Percentiles rank a stretch among this genome's conserved stretches.
phyloP scores from a whole-genome alignment of 2,888 invertebrate species.

The Neuroscelio doddi region DNA sequence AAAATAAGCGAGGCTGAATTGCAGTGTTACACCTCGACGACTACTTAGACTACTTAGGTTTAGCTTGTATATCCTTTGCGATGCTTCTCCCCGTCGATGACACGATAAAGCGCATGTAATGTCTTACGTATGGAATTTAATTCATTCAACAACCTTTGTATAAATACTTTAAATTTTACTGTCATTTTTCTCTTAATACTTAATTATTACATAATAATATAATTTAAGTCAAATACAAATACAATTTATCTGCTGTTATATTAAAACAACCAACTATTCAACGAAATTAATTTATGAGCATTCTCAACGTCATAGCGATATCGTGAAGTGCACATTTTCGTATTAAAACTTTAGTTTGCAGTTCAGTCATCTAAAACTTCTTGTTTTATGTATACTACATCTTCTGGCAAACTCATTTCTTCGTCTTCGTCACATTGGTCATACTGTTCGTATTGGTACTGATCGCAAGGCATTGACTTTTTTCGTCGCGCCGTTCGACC shows the following conservation, averaged over 20 bases:
- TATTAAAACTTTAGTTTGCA: too few relatives aligned
- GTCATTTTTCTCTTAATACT: too few relatives aligned
- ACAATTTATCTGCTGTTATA: too few relatives aligned
- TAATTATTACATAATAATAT: too few relatives aligned
- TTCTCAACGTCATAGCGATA: too few relatives aligned
- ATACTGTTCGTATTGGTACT: conserved; percentile 4
- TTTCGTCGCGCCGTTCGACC: conserved; percentile 40
- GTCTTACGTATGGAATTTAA: conserved; percentile 17
- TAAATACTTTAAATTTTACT: not conserved
- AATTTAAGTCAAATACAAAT: too few relatives aligned
- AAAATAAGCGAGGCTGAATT: conserved; percentile 12
- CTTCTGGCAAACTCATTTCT: conserved; percentile 30
- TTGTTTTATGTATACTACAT: conserved; percentile 36
- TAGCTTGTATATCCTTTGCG: conserved; percentile 29
- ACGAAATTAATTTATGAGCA: too few relatives aligned
- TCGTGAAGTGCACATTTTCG: too few relatives aligned
- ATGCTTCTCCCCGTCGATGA: conserved; percentile 14
- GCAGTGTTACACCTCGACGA: conserved; percentile 33
- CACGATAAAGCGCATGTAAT: conserved; percentile 30
- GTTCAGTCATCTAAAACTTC: too few relatives aligned
- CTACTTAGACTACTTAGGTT: conserved; percentile 28
- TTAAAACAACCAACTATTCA: too few relatives aligned
- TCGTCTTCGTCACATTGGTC: conserved; percentile 18
- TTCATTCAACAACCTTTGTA: conserved; percentile 11
- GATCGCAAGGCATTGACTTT: conserved; percentile 20